Evolutionary conservation across 1,140 invertebrate genomes (phyloP).

Genomic region (Ptiloglossa arizonensis): DNA sequence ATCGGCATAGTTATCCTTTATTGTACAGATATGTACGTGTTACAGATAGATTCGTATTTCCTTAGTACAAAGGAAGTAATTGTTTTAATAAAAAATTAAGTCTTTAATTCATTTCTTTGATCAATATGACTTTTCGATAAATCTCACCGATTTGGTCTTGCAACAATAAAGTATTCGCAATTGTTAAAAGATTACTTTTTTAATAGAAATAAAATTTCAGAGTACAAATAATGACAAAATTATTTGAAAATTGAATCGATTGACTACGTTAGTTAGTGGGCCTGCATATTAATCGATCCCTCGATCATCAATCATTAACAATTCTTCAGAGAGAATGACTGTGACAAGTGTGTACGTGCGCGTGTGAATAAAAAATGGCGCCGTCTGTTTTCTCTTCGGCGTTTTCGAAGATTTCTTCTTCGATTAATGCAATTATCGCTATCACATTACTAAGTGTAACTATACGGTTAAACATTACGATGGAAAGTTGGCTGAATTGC

Average conservation of each 20-base stretch:
- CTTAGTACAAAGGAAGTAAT: too few species aligned
- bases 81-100: too few species aligned
- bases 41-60: background rate
- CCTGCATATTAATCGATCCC: constrained; percentile 20
- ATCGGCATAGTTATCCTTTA: background rate
- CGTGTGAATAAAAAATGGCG: constrained; percentile 7
- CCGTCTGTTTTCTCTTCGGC: constrained; percentile 41
- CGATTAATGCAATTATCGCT: constrained; percentile 70
- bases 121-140: background rate
- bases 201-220: background rate
- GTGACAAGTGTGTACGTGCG: constrained; percentile 11
- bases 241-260: background rate
- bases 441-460: constrained; percentile 79
- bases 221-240: too few species aligned
- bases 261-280: background rate
- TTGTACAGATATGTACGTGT: background rate
- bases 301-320: constrained; percentile 19
- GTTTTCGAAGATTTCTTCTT: constrained; percentile 43
- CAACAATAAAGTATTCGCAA: background rate
- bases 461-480: constrained; percentile 69
- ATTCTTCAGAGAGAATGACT: constrained; percentile 11
- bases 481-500: constrained; percentile 48
- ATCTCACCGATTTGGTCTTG: background rate
- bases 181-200: background rate
- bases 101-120: too few species aligned